A percentile compares a stretch with the other conserved stretches of the same genome.
These are phyloP conservation scores for Lacerta agilis DNA, from an alignment of 2,797 vertebrate genomes.

Conservation along the genomic window DNA sequence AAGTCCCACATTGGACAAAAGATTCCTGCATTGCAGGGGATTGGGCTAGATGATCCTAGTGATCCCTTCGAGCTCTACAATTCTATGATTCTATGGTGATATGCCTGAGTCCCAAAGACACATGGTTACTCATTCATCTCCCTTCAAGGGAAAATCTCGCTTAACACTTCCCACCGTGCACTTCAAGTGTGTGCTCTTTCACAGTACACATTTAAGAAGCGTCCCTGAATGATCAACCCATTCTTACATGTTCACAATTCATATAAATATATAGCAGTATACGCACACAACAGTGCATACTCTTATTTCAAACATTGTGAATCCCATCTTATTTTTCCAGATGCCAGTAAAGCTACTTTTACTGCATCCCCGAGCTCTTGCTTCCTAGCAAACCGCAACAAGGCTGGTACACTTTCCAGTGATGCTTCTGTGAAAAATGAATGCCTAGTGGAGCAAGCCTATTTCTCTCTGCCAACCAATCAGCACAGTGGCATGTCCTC, in stretches of 20 bases:
- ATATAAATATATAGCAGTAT: neutral
- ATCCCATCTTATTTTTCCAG: slow-evolving; percentile 75
- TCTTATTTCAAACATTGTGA: neutral
- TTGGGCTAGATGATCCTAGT: too few species aligned
- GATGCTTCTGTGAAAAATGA: slow-evolving; percentile 93
- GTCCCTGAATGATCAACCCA: neutral
- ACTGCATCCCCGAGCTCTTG: slow-evolving; percentile 97
- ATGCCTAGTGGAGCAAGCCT: slow-evolving; percentile 83
- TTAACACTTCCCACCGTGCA: neutral
- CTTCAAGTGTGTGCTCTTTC: neutral
- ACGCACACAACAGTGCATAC: neutral
- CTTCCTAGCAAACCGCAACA: slow-evolving; percentile 96
- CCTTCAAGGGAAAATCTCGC: neutral
- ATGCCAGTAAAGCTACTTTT: slow-evolving; percentile 95
- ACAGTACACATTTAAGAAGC: neutral
- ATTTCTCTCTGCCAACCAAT: slow-evolving; percentile 79
- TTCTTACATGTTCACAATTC: neutral
- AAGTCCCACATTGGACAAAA: too few species aligned
- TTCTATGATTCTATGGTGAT: neutral
- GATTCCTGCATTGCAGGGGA: too few species aligned
- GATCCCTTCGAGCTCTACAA: too few species aligned
- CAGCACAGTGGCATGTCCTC: slow-evolving; percentile 78
- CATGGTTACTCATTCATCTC: neutral
- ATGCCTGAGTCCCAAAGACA: neutral
- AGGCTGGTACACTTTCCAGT: slow-evolving; percentile 69